phyloP scores from a whole-genome alignment of 2,113 vertebrate genomes.

The Thomomys bottae region DNA sequence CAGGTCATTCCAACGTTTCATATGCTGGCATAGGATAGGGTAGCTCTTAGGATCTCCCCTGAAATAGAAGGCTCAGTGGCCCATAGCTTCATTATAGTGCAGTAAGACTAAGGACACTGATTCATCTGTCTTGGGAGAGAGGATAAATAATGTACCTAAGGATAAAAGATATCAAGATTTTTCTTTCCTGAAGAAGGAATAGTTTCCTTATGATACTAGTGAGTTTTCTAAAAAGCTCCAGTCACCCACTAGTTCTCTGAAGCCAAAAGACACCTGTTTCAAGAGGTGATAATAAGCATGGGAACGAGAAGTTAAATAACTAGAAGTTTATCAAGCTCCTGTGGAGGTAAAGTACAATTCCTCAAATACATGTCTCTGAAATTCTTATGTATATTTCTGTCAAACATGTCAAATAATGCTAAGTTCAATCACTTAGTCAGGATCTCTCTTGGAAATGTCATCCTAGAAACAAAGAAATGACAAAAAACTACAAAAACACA shows the following conservation, averaged over 20 bases:
- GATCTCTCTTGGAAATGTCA: neutral
- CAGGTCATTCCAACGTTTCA: neutral
- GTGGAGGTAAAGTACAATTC: neutral
- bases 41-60: neutral
- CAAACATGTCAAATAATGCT: neutral
- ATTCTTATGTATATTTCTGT: neutral
- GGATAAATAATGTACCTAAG: neutral
- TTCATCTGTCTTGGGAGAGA: conserved; percentile 15
- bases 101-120: conserved; percentile 11
- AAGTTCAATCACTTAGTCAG: neutral
- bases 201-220: neutral
- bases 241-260: neutral
- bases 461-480: neutral
- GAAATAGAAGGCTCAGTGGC: neutral
- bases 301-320: neutral
- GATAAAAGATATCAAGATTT: neutral
- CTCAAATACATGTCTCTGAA: neutral
- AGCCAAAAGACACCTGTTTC: neutral
- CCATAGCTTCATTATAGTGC: neutral
- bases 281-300: neutral
- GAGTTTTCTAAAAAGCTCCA: neutral
- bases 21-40: neutral
- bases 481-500: neutral
- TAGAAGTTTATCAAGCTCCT: neutral
- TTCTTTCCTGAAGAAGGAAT: neutral